Evolutionary conservation across 2,113 vertebrate genomes (phyloP).

Genomic region (Bucco capensis): DNA sequence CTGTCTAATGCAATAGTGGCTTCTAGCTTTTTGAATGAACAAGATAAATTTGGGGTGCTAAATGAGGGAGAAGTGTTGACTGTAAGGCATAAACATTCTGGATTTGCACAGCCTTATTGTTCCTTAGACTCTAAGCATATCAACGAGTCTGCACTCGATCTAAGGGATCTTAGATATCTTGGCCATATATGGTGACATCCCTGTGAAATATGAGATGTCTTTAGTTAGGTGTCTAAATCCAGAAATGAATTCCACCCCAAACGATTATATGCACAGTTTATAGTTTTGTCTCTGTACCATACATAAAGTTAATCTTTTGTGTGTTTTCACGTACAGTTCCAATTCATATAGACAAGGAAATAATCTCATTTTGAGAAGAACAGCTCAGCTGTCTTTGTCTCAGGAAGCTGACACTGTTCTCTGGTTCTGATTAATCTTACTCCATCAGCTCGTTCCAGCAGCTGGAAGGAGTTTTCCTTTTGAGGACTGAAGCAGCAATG

Average conservation of each 20-base stretch:
- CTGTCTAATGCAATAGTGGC: neutral
- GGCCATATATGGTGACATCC: neutral
- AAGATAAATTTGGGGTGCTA: neutral
- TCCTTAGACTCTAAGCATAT: neutral
- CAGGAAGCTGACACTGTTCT: neutral
- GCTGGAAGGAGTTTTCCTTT: conserved; percentile 22
- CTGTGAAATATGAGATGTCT: neutral
- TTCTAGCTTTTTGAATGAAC: neutral
- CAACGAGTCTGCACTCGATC: neutral
- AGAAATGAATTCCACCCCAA: neutral
- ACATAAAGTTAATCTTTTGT: neutral
- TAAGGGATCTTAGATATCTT: neutral
- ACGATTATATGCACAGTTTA: accelerated
- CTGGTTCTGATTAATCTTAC: conserved; percentile 21
- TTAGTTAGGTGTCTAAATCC: neutral
- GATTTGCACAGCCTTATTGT: neutral
- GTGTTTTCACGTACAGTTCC: neutral
- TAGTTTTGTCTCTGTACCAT: neutral
- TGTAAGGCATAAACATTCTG: neutral
- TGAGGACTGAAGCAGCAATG: neutral
- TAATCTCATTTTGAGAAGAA: neutral
- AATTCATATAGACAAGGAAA: neutral
- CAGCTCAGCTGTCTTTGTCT: neutral
- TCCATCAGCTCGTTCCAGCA: conserved; percentile 11
- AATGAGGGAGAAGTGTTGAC: neutral